Evolutionary conservation across 2,113 vertebrate genomes (phyloP).

Genomic region (Lates calcarifer): DNA sequence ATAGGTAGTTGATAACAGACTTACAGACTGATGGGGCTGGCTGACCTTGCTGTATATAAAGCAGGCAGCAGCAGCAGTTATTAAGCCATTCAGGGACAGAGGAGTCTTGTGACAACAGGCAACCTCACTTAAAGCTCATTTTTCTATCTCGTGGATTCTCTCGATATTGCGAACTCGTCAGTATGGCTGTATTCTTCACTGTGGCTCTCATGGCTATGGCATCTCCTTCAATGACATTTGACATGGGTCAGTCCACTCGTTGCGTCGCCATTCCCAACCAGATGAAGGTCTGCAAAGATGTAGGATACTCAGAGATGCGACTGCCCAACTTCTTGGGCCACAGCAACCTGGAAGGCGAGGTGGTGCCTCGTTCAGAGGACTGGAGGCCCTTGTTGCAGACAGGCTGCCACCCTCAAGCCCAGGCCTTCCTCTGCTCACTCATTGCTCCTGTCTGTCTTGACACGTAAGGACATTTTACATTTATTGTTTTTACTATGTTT

Average conservation of each 20-base stretch:
- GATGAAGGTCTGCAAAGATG: slow-evolving; percentile 88
- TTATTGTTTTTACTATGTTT: not conserved
- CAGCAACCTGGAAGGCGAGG: slow-evolving; percentile 87
- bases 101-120: slow-evolving; percentile 13
- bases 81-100: slow-evolving; percentile 31
- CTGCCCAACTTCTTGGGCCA: slow-evolving; percentile 93
- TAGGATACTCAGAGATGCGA: slow-evolving; percentile 92
- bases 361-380: slow-evolving; percentile 85
- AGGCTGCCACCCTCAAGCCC: slow-evolving; percentile 88
- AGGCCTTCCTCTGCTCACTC: slow-evolving; percentile 90
- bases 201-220: slow-evolving; percentile 62
- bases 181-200: slow-evolving; percentile 66
- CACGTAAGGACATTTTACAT: slow-evolving; percentile 83
- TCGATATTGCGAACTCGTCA: slow-evolving; percentile 16
- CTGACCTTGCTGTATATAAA: slow-evolving; percentile 79
- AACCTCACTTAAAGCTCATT: slow-evolving; percentile 4
- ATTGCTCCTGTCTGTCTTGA: slow-evolving; percentile 91
- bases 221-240: slow-evolving; percentile 77
- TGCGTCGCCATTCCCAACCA: slow-evolving; percentile 89
- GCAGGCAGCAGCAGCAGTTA: slow-evolving; percentile 22
- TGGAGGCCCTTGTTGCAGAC: slow-evolving; percentile 88
- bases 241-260: slow-evolving; percentile 90
- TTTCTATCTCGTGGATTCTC: not conserved
- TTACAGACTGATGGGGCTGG: slow-evolving; percentile 73
- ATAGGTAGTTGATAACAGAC: slow-evolving; percentile 85